phyloP scores from a whole-genome alignment of 2,113 vertebrate genomes.

The Siphamia tubifer region DNA sequence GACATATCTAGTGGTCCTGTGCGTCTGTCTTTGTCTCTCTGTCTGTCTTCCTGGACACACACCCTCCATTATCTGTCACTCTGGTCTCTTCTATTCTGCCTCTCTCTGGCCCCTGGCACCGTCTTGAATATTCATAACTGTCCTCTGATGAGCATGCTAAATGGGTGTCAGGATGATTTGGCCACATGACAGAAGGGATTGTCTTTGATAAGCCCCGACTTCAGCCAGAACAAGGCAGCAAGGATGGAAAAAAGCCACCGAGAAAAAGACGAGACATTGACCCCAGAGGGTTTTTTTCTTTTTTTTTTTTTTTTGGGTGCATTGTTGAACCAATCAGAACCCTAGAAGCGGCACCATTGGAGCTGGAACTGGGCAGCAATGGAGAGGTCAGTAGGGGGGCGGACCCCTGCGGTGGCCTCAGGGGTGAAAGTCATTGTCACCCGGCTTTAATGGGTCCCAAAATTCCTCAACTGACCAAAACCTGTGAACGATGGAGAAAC shows the following conservation, averaged over 20 bases:
- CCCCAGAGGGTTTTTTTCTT: constrained; percentile 36
- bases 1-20: constrained; percentile 35
- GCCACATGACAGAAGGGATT: constrained; percentile 71
- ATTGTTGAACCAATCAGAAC: constrained; percentile 56
- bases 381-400: constrained; percentile 64
- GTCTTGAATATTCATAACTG: constrained; percentile 86
- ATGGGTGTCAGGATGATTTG: constrained; percentile 79
- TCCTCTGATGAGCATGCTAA: constrained; percentile 78
- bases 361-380: constrained; percentile 33
- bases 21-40: background rate
- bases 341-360: background rate
- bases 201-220: constrained; percentile 71
- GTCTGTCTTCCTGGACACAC: constrained; percentile 14
- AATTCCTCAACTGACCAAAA: constrained; percentile 74
- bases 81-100: constrained; percentile 32
- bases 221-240: constrained; percentile 55
- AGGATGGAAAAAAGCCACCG: constrained; percentile 46
- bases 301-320: too few species aligned
- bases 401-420: constrained; percentile 53
- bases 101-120: constrained; percentile 61
- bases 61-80: constrained; percentile 26
- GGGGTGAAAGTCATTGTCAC: constrained; percentile 76
- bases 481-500: constrained; percentile 66
- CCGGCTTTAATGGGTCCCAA: constrained; percentile 58
- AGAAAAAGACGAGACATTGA: constrained; percentile 55